Percentiles rank a stretch among this genome's conserved stretches.
Evolutionary conservation across 2,888 invertebrate species (phyloP).

Genomic region (Nomada goodeniana): DNA sequence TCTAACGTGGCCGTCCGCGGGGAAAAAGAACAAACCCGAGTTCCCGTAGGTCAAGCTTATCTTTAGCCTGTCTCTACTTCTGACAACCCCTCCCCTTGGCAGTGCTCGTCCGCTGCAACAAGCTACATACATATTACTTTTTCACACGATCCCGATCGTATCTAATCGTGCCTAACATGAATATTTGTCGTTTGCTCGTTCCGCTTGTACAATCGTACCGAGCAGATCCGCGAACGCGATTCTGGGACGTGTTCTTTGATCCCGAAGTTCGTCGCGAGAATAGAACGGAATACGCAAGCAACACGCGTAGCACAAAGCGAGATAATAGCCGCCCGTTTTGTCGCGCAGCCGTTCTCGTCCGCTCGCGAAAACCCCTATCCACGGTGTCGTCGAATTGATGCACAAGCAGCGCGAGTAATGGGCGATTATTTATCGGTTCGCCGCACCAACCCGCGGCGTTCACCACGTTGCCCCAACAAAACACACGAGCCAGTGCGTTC

Average conservation of each 20-base stretch:
- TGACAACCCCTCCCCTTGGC: too few relatives aligned
- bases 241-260: conserved; percentile 19
- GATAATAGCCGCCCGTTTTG: not conserved
- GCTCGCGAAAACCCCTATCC: not conserved
- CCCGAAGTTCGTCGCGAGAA: not conserved
- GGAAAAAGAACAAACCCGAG: not conserved
- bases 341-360: not conserved
- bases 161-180: not conserved
- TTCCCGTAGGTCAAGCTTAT: conserved; percentile 27
- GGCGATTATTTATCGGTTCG: conserved; percentile 44
- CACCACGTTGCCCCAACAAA: conserved; percentile 7
- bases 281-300: not conserved
- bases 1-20: not conserved
- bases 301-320: not conserved
- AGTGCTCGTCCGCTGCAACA: too few relatives aligned
- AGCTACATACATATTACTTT: too few relatives aligned
- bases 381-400: not conserved
- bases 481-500: conserved; percentile 20
- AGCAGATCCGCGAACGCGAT: too few relatives aligned
- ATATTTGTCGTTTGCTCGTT: not conserved
- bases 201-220: too few relatives aligned
- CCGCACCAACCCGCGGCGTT: conserved; percentile 24
- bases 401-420: not conserved
- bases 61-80: not conserved
- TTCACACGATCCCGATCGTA: too few relatives aligned